A percentile compares a stretch with the other conserved stretches of the same genome.
Evolutionary conservation across 2,113 vertebrate species (phyloP).

Genomic region (Epinephelus cyanopodus): DNA sequence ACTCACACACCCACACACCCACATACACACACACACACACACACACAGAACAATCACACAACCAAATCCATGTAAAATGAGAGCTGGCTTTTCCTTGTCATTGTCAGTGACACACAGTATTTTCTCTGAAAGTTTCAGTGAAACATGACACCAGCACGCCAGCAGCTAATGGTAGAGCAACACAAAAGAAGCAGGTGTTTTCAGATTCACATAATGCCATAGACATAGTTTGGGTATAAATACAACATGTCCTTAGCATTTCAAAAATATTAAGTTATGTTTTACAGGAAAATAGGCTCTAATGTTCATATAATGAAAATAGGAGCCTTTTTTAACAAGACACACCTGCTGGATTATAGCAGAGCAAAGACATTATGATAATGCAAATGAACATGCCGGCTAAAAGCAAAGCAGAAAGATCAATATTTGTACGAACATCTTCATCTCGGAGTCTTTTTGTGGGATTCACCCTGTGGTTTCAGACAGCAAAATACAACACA

Average conservation of each 20-base stretch:
- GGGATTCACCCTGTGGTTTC: conserved; percentile 36
- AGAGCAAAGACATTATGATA: not conserved
- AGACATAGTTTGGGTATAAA: not conserved
- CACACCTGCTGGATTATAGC: not conserved
- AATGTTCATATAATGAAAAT: not conserved
- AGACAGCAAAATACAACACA: conserved; percentile 21
- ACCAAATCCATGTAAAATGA: conserved; percentile 78
- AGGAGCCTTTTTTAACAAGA: not conserved
- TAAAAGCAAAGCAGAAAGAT: conserved; percentile 54
- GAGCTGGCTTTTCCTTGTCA: conserved; percentile 55
- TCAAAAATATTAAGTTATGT: not conserved
- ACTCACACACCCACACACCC: conserved; percentile 19
- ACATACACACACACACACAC: conserved; percentile 24
- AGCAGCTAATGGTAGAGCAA: conserved; percentile 16
- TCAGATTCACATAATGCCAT: conserved; percentile 28
- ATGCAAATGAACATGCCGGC: conserved; percentile 15
- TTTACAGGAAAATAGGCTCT: not conserved
- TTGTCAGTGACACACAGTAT: conserved; percentile 24
- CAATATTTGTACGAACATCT: conserved; percentile 57
- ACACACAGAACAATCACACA: conserved; percentile 52
- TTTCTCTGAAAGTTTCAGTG: conserved; percentile 67
- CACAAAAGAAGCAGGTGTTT: conserved; percentile 20
- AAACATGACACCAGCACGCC: conserved; percentile 61
- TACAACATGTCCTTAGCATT: not conserved
- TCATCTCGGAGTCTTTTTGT: conserved; percentile 84